Evolutionary conservation across 2,888 invertebrate genomes (phyloP), one percentile per base, ranked within the genome.

Genomic region (Druceiella hillmani): DNA sequence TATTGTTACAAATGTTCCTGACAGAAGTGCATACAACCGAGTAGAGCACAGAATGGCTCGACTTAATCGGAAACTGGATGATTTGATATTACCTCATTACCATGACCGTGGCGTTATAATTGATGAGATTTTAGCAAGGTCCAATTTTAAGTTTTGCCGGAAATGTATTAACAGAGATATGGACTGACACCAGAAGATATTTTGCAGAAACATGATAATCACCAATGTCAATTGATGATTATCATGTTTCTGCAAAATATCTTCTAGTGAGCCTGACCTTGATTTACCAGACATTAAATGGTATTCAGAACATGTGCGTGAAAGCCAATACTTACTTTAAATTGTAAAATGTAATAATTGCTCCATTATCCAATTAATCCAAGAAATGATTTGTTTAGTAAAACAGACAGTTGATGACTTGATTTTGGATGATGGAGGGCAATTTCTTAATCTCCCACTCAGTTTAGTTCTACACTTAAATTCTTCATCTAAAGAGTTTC

Each of bases 391-490:
- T 39, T 45, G 43, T 47, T 45, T 17, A 47, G 44, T 44, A 44
- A 46, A 44, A 41, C 46, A 46, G 41, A 39, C 44, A 44, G 44
- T 41, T 44, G 39, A 44, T 44, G 44, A 44, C 41, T 44, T 41
- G 44, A 41, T 44, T 39, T 44, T 44, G 44, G 44, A 41, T 44
- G 44, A 44, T 37, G 41, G 44, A 44, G 44, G 44, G 14, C 44
- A 45, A 42, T 45, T 45, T 47, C 47, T 45, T 36, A 17, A 47
- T 45, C 45, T 47, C 45, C 41, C 51, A 49, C 44, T 47, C 47
- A 50, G 49, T 47, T 50, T 49, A 49, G 48, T 46, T 49, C 50
- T 50, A 47, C 41, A 45, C 47, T 43, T 47, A 33, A 47, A 33
- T 47, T 13, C 43, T 47, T 28, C 43, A 36, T 43, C 43, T 43